phyloP scores from a whole-genome alignment of 2,888 invertebrate species.

The Anaspis maculata region DNA sequence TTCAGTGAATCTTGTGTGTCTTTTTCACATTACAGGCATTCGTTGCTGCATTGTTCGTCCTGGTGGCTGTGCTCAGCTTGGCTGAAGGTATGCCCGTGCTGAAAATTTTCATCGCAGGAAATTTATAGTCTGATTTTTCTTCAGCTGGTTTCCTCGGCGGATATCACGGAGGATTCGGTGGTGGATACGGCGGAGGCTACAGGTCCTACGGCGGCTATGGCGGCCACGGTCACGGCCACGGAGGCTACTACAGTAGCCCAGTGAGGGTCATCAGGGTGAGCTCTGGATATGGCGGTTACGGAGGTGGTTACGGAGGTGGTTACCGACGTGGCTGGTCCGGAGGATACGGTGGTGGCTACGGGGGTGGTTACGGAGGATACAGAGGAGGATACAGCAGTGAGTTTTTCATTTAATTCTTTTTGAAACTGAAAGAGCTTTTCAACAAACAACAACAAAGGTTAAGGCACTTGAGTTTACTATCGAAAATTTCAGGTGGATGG shows the following conservation, averaged over 20 bases:
- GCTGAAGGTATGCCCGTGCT: slow-evolving; percentile 17
- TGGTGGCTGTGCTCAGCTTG: slow-evolving; percentile 19
- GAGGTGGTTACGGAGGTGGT: not conserved
- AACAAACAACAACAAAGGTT: not conserved
- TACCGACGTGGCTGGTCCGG: not conserved
- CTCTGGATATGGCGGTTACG: slow-evolving; percentile 6
- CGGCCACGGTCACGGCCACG: slow-evolving; percentile 10
- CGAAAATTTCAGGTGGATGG: too few relatives aligned
- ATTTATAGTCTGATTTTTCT: slow-evolving; percentile 2
- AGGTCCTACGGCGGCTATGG: slow-evolving; percentile 4
- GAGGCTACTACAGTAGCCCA: too few relatives aligned
- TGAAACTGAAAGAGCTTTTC: not conserved
- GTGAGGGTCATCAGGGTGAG: too few relatives aligned
- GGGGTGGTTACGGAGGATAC: slow-evolving; percentile 23
- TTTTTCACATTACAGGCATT: too few relatives aligned
- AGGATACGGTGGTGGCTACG: slow-evolving; percentile 7
- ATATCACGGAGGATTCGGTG: too few relatives aligned
- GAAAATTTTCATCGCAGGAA: too few relatives aligned
- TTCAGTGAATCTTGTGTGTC: too few relatives aligned
- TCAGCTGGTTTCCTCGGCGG: slow-evolving; percentile 7
- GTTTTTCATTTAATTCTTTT: too few relatives aligned
- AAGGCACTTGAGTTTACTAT: too few relatives aligned
- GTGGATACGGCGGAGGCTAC: too few relatives aligned
- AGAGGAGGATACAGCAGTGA: slow-evolving; percentile 19
- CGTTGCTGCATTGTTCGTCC: slow-evolving; percentile 26